Conservation (phyloP, 2,888 invertebrate species). For the Nineta flava region DNA sequence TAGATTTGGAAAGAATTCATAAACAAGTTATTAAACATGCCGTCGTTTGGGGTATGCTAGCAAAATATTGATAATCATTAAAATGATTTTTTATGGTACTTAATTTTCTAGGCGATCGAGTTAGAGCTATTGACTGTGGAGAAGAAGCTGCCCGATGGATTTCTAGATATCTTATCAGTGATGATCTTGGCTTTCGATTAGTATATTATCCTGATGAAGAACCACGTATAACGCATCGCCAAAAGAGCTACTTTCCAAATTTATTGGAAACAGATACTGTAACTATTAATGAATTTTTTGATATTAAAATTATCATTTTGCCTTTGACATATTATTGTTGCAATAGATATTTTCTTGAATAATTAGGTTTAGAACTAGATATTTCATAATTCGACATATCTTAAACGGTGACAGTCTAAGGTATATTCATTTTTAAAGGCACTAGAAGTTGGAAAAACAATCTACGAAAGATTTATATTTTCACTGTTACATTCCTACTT, state of each 20-base stretch:
- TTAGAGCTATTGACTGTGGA: conserved; percentile 57
- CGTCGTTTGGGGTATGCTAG: conserved; percentile 33
- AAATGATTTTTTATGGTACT: neutral
- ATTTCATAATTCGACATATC: too few species aligned
- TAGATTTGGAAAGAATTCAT: conserved; percentile 30
- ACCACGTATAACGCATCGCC: conserved; percentile 21
- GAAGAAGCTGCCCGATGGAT: conserved; percentile 58
- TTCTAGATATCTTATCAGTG: conserved; percentile 36
- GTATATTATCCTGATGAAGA: conserved; percentile 40
- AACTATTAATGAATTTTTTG: neutral
- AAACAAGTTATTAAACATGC: conserved; percentile 28
- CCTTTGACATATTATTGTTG: neutral
- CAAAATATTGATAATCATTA: neutral
- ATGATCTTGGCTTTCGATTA: conserved; percentile 34
- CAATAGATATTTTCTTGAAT: too few species aligned
- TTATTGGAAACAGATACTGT: conserved; percentile 10
- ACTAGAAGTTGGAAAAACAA: too few species aligned
- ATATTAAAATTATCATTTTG: neutral
- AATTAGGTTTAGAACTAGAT: too few species aligned
- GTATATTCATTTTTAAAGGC: too few species aligned
- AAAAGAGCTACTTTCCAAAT: conserved; percentile 19
- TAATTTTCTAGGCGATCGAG: conserved; percentile 19
- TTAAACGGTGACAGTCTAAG: too few species aligned
- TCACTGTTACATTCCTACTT: too few species aligned
- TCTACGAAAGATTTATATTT: too few species aligned